Conservation (phyloP, 2,888 invertebrate species). For the Drosophila anomalipes region DNA sequence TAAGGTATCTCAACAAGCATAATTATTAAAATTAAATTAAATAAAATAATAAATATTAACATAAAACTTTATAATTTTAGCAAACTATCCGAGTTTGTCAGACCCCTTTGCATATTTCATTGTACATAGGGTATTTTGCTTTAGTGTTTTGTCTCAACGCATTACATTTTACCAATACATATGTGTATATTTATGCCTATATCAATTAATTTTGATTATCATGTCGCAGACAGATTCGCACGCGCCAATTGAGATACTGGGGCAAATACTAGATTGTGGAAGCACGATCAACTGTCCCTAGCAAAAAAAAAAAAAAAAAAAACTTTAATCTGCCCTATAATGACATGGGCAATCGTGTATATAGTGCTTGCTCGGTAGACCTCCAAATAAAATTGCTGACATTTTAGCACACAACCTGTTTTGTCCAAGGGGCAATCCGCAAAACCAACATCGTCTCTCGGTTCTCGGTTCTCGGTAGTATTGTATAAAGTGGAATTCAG, state of each 20-base stretch:
- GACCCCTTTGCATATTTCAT: too few relatives aligned
- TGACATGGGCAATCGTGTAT: not conserved
- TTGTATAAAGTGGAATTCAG: slow-evolving; percentile 9
- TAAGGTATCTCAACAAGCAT: not conserved
- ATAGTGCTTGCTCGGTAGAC: not conserved
- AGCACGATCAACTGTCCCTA: not conserved
- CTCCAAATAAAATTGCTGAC: not conserved
- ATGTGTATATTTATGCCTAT: slow-evolving; percentile 2
- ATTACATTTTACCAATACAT: not conserved
- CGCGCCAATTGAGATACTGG: slow-evolving; percentile 25
- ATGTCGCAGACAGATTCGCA: slow-evolving; percentile 9
- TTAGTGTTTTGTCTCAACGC: not conserved
- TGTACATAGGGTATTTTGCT: not conserved
- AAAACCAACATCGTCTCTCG: not conserved
- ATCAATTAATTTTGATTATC: slow-evolving; percentile 34
- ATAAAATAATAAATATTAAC: too few relatives aligned
- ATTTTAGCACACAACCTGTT: slow-evolving; percentile 41
- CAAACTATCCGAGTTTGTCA: not conserved
- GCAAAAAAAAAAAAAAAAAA: too few relatives aligned
- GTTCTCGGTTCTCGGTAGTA: slow-evolving; percentile 2
- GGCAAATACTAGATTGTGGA: not conserved
- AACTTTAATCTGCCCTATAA: not conserved
- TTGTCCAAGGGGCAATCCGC: not conserved
- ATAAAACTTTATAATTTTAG: not conserved
- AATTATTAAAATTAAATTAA: not conserved